Conservation (phyloP, 2,888 invertebrate genomes). For the Acanthosoma haemorrhoidale region DNA sequence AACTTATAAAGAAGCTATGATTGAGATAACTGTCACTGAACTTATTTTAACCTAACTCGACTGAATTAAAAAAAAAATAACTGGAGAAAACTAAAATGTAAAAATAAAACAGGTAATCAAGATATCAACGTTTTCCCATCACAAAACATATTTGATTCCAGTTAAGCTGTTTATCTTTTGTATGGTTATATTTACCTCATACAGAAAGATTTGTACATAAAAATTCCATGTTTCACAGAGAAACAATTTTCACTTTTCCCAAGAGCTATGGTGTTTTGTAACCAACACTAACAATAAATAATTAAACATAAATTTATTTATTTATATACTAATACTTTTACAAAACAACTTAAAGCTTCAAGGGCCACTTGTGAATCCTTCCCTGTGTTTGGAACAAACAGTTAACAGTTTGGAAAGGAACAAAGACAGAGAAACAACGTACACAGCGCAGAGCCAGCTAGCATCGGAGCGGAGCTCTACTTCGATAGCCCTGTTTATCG, state of each 20-base stretch:
- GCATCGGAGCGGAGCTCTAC: background rate
- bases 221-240: background rate
- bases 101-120: too few species aligned
- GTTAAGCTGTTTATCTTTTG: background rate
- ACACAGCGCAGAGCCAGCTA: background rate
- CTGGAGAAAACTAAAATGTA: too few species aligned
- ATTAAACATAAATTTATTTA: background rate
- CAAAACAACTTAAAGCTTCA: conserved; percentile 10
- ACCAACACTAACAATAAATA: background rate
- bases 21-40: background rate
- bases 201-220: background rate
- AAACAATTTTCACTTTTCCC: conserved; percentile 3
- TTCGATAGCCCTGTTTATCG: background rate
- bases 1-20: background rate
- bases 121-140: background rate
- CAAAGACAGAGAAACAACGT: background rate
- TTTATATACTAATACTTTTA: background rate
- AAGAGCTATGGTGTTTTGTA: conserved; percentile 5
- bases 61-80: too few species aligned
- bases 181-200: background rate
- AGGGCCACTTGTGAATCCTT: background rate
- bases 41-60: too few species aligned
- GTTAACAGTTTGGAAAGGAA: background rate
- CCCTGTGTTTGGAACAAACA: background rate
- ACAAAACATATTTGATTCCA: background rate